Evolutionary conservation across 2,113 vertebrate species (phyloP).

Genomic region (Crotalus tigris): DNA sequence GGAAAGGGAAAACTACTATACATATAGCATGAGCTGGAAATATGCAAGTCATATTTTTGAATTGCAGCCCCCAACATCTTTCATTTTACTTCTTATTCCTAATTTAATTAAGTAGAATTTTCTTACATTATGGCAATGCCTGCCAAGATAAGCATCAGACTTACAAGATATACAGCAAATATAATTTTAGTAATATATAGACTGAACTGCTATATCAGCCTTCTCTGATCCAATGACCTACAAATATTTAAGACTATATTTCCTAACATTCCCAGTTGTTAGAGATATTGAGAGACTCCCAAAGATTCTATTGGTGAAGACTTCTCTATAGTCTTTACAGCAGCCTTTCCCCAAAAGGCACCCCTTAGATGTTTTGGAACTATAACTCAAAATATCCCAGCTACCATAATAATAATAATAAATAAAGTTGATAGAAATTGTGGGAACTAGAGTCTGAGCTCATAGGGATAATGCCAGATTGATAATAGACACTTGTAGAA

Average conservation of each 20-base stretch:
- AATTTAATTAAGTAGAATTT: not conserved
- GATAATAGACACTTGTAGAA: not conserved
- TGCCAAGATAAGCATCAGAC: not conserved
- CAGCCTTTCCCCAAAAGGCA: not conserved
- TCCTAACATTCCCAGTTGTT: not conserved
- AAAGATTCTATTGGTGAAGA: not conserved
- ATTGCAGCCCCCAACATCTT: not conserved
- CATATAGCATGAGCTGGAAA: not conserved
- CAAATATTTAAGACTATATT: not conserved
- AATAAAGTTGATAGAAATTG: not conserved
- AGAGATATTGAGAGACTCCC: not conserved
- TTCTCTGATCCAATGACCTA: not conserved
- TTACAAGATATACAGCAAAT: not conserved
- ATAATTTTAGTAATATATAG: not conserved
- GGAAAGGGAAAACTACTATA: not conserved
- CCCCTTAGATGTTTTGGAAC: not conserved
- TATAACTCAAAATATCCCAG: not conserved
- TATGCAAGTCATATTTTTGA: not conserved
- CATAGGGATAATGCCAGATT: not conserved
- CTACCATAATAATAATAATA: not conserved
- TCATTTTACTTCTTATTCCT: not conserved
- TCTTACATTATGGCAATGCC: not conserved
- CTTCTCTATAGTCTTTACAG: not conserved
- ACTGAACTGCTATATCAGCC: not conserved
- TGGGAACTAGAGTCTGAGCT: not conserved